Evolutionary conservation across 2,113 vertebrate genomes (phyloP), one percentile per base, ranked within the genome.

Genomic region (Apteryx owenii): DNA sequence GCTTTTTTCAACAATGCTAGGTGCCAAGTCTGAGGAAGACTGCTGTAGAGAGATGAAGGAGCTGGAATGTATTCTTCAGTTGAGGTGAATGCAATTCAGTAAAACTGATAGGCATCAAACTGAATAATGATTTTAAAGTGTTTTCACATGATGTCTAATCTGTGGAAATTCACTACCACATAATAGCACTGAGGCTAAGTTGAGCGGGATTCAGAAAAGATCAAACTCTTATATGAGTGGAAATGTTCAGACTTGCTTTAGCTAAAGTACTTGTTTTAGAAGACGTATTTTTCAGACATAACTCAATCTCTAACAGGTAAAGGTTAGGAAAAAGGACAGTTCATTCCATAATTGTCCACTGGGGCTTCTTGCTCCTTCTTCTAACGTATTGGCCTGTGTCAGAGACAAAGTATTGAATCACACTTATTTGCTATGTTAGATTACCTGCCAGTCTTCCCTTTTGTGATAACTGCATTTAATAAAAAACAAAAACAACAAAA

Each of bases 81-180:
- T 95, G 94, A 91, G 91, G 80, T 90, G 91, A 96, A 91, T 2
- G n/a, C 79, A 95, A 75, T 95, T 97, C 93, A 75, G 91, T 97
- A 72, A 93, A 96, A 91, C 93, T 97, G 97, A 97, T 96, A 97
- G 97, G 91, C 93, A 97, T 96, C 96, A 96, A 95, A 96, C 82
- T 81, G 88, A 95, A 95, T 96, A 96, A 95, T 96, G 79, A 95
- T 97, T 97, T 96, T 90, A 79, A 97, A 96, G 77, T 96, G 86
- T 95, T 97, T 97, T 97, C 95, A 96, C 95, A 95, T 96, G 95
- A 96, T 96, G 96, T 86, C 80, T 97, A 86, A 97, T 97, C 91
- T 97, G 94, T 97, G 96, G 92, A 95, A 97, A 97, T 95, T 91
- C 82, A 76, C 95, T 94, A 97, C 95, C 94, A 90, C 95, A 96